phyloP scores from a whole-genome alignment of 2,888 invertebrate genomes.

The Oeneis ivallda region DNA sequence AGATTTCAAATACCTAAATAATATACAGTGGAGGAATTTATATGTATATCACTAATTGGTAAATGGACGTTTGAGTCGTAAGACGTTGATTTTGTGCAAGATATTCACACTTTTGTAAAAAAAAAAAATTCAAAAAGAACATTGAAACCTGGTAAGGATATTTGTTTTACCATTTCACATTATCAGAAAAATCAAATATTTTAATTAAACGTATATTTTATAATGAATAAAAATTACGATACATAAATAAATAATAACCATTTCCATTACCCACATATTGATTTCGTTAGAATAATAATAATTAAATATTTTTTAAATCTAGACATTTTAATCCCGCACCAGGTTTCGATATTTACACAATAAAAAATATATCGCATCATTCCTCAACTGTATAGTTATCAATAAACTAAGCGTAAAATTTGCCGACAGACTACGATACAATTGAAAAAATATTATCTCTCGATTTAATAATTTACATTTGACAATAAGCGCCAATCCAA shows the following conservation, averaged over 20 bases:
- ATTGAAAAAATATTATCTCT: conserved; percentile 64
- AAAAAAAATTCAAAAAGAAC: conserved; percentile 28
- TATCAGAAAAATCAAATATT: neutral
- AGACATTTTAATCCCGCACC: conserved; percentile 19
- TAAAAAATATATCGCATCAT: conserved; percentile 42
- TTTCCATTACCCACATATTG: neutral
- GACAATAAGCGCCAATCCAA: conserved; percentile 33
- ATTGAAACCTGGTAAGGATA: conserved; percentile 30
- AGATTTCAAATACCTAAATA: conserved; percentile 61
- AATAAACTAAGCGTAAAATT: conserved; percentile 58
- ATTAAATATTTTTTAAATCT: neutral
- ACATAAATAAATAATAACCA: neutral
- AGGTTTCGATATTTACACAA: conserved; percentile 36
- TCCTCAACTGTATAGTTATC: conserved; percentile 68
- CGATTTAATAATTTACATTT: conserved; percentile 41
- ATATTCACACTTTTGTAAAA: conserved; percentile 20
- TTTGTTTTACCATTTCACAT: neutral
- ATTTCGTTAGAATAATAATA: neutral
- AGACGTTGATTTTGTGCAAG: conserved; percentile 36
- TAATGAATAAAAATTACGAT: neutral
- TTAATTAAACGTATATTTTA: too few relatives aligned
- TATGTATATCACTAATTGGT: conserved; percentile 57
- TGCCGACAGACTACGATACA: conserved; percentile 54
- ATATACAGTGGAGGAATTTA: conserved; percentile 78
- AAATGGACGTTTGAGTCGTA: conserved; percentile 71